Conservation (phyloP, 2,888 invertebrate genomes). For the Cantharis rufa region DNA sequence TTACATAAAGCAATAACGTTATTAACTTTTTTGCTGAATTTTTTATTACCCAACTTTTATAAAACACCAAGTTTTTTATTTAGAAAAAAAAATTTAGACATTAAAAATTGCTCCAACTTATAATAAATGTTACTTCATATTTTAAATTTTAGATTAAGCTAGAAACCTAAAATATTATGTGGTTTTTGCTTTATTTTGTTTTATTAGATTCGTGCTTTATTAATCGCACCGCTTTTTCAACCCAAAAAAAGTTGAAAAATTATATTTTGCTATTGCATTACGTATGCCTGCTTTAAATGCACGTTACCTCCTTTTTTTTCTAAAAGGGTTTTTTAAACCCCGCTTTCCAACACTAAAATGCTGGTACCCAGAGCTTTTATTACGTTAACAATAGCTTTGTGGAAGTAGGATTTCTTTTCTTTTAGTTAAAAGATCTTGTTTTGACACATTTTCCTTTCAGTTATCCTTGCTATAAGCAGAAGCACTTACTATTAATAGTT, state of each 20-base stretch:
- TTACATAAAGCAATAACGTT: background rate
- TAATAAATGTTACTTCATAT: background rate
- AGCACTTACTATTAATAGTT: background rate
- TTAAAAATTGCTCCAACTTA: background rate
- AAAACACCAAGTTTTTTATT: background rate
- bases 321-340: background rate
- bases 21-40: background rate
- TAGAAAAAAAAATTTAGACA: background rate
- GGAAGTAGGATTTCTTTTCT: background rate
- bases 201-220: background rate
- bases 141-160: background rate
- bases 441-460: background rate
- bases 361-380: background rate
- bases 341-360: background rate
- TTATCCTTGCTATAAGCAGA: background rate
- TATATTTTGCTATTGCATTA: background rate
- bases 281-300: background rate
- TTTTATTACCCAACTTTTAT: background rate
- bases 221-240: background rate
- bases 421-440: background rate
- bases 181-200: background rate
- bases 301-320: background rate
- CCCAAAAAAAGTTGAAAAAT: background rate
- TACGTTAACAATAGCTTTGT: background rate
- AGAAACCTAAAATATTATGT: background rate